Evolutionary conservation across 2,797 vertebrate genomes (phyloP), one percentile per base, ranked within the genome.

Genomic region (Helostoma temminkii): DNA sequence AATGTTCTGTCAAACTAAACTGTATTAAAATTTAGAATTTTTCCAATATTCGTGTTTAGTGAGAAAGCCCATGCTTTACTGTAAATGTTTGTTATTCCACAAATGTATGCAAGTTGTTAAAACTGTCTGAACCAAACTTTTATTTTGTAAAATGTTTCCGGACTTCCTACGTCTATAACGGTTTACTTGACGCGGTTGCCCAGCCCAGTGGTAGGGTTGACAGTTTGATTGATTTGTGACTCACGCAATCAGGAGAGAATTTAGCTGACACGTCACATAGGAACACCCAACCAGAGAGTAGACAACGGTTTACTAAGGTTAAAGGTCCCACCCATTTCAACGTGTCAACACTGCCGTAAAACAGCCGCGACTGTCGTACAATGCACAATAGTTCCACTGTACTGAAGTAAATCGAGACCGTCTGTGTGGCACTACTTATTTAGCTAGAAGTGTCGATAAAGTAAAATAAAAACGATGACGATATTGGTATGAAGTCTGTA

Each of bases 291-390:
- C 90, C 50, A 78, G 7, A 78, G 37, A 0, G 5, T 0, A 30
- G 45, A 25, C 47, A 1, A 1, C 0, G 0, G 21, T 15, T 1
- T 0, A 1, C 30, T 5, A 0, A 1, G 11, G 0, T 0, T 0
- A 4, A 11, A 41, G 0, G 12, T 3, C 24, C 76, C 82, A 55
- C 83, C 88, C 32, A 14, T 25, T 90, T 68, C 89, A 78, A 94
- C 94, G 94, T 95, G 94, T 95, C 94, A 92, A 88, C 79, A 90
- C 22, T 91, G 84, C 89, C 92, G 93, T 69, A 92, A 91, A 93
- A 16, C 8, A 6, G 0, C 0, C 0, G 0, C 0, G 1, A 48
- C 30, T 87, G 92, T 93, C 90, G 92, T 49, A 52, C 65, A 50
- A 0, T 0, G 11, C 21, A 70, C 36, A 52, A 34, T 7, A 19